phyloP scores from a whole-genome alignment of 2,888 invertebrate species.

The Beris morrisii region DNA sequence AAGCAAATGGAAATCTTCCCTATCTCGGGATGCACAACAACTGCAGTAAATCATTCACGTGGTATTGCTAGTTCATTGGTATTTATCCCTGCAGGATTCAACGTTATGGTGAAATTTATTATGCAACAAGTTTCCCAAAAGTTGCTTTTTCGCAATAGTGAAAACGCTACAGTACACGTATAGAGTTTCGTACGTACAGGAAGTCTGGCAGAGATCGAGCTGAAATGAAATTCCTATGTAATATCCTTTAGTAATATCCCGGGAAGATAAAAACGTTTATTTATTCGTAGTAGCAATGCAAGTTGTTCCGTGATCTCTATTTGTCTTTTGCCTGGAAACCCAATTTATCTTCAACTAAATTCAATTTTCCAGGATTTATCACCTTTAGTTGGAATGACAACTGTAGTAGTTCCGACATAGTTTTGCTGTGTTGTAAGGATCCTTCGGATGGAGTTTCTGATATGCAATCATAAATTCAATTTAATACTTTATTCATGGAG shows the following conservation, averaged over 20 bases:
- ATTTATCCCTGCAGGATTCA: slow-evolving; percentile 29
- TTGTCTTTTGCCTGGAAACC: slow-evolving; percentile 23
- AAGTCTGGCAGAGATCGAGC: background rate
- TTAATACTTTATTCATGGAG: too few relatives aligned
- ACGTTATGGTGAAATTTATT: slow-evolving; percentile 28
- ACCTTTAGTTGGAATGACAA: slow-evolving; percentile 19
- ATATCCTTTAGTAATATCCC: slow-evolving; percentile 12
- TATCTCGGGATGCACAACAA: slow-evolving; percentile 17
- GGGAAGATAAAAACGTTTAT: slow-evolving; percentile 15
- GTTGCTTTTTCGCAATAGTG: slow-evolving; percentile 8
- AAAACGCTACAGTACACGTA: background rate
- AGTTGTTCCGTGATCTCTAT: slow-evolving; percentile 20
- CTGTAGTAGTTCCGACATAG: slow-evolving; percentile 11
- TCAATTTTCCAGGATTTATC: slow-evolving; percentile 32
- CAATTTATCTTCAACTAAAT: slow-evolving; percentile 28
- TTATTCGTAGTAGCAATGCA: slow-evolving; percentile 13
- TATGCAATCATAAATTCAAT: too few relatives aligned
- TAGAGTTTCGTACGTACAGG: background rate
- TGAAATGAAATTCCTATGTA: slow-evolving; percentile 5
- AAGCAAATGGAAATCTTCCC: slow-evolving; percentile 7
- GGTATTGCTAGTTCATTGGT: slow-evolving; percentile 25
- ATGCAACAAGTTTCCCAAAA: slow-evolving; percentile 27
- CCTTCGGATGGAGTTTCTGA: background rate
- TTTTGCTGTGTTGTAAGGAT: background rate
- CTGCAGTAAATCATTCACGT: slow-evolving; percentile 21